Conservation (phyloP, 2,888 invertebrate species). For the Cyclophora punctaria region DNA sequence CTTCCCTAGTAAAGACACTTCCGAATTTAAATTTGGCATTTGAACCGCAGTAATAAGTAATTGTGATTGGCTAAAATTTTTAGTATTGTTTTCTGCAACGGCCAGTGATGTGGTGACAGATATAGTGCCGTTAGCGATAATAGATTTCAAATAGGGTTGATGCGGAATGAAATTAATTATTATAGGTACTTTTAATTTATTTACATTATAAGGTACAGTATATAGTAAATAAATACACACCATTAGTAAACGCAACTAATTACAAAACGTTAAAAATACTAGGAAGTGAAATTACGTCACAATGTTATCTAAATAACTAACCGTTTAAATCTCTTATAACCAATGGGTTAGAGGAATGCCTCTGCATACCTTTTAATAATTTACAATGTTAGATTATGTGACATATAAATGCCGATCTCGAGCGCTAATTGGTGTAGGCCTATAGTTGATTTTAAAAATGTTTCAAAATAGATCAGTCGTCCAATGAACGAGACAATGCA, state of each 20-base stretch:
- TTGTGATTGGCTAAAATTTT: not conserved
- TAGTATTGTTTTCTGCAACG: too few relatives aligned
- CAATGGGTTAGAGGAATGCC: not conserved
- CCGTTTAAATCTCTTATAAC: not conserved
- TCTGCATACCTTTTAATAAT: not conserved
- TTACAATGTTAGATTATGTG: constrained; percentile 4
- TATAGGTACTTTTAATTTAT: too few relatives aligned
- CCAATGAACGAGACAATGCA: constrained; percentile 54
- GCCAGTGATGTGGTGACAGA: too few relatives aligned
- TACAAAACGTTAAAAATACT: not conserved
- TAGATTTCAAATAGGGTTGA: too few relatives aligned
- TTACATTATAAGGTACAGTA: too few relatives aligned
- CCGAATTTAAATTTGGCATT: constrained; percentile 9
- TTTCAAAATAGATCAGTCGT: constrained; percentile 41
- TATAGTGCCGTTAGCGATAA: too few relatives aligned
- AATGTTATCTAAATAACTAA: not conserved
- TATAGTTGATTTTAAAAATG: constrained; percentile 51
- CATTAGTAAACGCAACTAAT: too few relatives aligned
- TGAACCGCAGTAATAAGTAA: constrained; percentile 1
- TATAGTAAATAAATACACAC: too few relatives aligned
- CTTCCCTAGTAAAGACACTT: constrained; percentile 9
- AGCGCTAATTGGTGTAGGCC: constrained; percentile 29
- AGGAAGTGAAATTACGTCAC: not conserved
- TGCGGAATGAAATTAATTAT: too few relatives aligned
- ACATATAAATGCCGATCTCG: constrained; percentile 13